Conservation (phyloP, 2,797 vertebrate species). For the Lagorchestes hirsutus region DNA sequence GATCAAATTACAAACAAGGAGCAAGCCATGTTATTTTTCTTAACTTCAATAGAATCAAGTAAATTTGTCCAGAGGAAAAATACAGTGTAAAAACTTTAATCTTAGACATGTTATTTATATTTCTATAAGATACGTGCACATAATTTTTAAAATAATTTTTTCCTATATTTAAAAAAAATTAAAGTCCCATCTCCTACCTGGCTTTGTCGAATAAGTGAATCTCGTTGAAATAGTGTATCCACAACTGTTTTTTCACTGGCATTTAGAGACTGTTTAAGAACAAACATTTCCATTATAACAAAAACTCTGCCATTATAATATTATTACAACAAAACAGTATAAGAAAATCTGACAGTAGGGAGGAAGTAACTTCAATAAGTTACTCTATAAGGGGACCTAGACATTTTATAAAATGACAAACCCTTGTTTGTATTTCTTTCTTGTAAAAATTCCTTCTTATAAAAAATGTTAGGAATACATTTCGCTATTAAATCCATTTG, state of each 20-base stretch:
- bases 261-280: conserved; percentile 85
- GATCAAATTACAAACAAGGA: conserved; percentile 48
- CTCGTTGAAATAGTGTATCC: conserved; percentile 95
- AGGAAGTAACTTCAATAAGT: conserved; percentile 27
- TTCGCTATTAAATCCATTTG: conserved; percentile 17
- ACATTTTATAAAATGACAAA: conserved; percentile 28
- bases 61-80: background rate
- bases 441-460: conserved; percentile 15
- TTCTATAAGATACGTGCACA: background rate
- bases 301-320: conserved; percentile 37
- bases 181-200: conserved; percentile 88
- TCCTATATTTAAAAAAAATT: background rate
- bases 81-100: conserved; percentile 7
- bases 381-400: background rate
- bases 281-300: conserved; percentile 63
- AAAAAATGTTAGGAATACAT: conserved; percentile 19
- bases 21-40: conserved; percentile 42
- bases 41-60: conserved; percentile 30
- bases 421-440: background rate
- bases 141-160: background rate
- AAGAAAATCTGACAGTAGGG: conserved; percentile 33
- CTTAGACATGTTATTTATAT: background rate
- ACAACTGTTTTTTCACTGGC: conserved; percentile 94
- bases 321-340: conserved; percentile 12
- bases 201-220: conserved; percentile 94